Percentiles rank a stretch among this genome's conserved stretches.
Conservation (phyloP, 2,113 vertebrate genomes). For the Pseudorectes ferrugineus region DNA sequence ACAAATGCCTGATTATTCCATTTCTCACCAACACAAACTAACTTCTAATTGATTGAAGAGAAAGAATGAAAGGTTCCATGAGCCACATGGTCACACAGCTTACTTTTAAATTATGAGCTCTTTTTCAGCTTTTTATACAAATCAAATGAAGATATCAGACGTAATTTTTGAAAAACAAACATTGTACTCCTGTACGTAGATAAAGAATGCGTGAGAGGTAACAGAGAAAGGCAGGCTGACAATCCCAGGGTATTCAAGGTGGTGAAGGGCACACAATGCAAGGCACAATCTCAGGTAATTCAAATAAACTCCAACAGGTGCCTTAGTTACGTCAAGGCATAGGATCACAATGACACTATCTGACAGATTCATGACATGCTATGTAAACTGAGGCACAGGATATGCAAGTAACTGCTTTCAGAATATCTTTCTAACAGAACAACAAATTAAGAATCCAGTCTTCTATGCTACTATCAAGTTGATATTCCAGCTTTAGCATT, state of each 20-base stretch:
- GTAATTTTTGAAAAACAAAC: background rate
- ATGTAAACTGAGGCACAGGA: background rate
- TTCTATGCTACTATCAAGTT: background rate
- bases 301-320: background rate
- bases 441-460: background rate
- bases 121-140: background rate
- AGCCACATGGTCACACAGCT: background rate
- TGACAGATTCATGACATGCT: background rate
- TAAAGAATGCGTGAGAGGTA: background rate
- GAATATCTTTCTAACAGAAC: background rate
- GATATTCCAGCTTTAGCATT: background rate
- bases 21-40: slow-evolving; percentile 8
- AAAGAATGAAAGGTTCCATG: background rate
- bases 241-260: background rate
- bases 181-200: background rate
- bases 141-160: background rate
- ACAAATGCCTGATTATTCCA: slow-evolving; percentile 19
- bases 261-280: background rate
- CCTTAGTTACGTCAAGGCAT: background rate
- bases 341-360: background rate
- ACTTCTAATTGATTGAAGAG: slow-evolving; percentile 1
- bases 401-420: background rate
- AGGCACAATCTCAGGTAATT: background rate
- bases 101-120: background rate
- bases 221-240: background rate